A percentile compares a stretch with the other conserved stretches of the same genome.
These are phyloP conservation scores for Bombus consobrinus DNA, from an alignment of 1,140 invertebrate genomes.

Conservation along the genomic window DNA sequence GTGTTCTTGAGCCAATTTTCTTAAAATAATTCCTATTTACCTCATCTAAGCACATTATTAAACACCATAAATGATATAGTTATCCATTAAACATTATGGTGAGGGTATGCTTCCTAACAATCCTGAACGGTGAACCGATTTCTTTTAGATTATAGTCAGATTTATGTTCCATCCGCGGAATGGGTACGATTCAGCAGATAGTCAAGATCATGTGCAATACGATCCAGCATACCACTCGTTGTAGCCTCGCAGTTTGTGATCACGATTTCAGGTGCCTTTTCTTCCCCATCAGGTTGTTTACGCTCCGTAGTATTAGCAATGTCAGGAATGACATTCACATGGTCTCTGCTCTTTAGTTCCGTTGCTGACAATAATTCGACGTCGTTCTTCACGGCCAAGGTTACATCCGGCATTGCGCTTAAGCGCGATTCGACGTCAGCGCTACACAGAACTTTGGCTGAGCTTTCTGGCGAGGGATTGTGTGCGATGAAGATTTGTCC, in stretches of 20 bases:
- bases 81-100: not conserved
- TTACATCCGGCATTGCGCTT: conserved; percentile 78
- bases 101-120: not conserved
- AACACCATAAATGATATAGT: not conserved
- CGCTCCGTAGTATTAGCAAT: conserved; percentile 79
- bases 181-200: conserved; percentile 87
- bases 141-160: not conserved
- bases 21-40: not conserved
- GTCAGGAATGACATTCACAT: conserved; percentile 74
- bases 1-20: not conserved
- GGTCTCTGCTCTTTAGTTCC: conserved; percentile 64
- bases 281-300: conserved; percentile 80
- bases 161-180: conserved; percentile 55
- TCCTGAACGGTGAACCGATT: not conserved
- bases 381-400: conserved; percentile 74
- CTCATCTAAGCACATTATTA: not conserved
- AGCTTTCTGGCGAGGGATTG: conserved; percentile 60
- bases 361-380: conserved; percentile 54
- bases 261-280: conserved; percentile 74
- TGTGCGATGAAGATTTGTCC: conserved; percentile 40
- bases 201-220: conserved; percentile 89
- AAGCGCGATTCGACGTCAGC: conserved; percentile 79
- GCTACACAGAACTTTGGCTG: conserved; percentile 74
- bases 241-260: conserved; percentile 70
- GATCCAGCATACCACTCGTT: conserved; percentile 85